Base-by-base conservation (phyloP, 2,113 vertebrate genomes). In the Rafetus swinhoei region DNA sequence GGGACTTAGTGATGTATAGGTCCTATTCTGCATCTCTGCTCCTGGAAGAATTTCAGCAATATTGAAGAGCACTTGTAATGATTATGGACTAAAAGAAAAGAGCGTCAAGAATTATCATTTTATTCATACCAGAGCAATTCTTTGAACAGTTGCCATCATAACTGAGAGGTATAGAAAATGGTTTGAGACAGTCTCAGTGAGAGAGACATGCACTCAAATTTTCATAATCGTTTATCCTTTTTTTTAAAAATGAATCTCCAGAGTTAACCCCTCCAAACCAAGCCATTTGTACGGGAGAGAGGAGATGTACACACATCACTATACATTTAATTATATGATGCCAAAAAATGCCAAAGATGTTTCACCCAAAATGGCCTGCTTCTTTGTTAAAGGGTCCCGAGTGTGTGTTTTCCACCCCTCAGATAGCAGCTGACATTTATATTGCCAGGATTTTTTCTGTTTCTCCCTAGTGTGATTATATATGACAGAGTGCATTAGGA, bases 261-360 rank as follows among this genome's bases (percentile, higher is more conserved):
- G 54, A 62, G 6, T 29, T 24, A 8, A 5, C 0, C 0, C n/a
- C 57, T 27, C 22, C 57, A 35, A 83, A 52, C 10, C 57, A 79
- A 53, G 56, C 52, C 1, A 0, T 9, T 25, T 55, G 39, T 9
- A 35, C 16, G 18, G 32, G 16, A 69, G 15, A 21, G 21, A 50
- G 8, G 4, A 10, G 14, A 6, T 59, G 10, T 0, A 0, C 69
- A 9, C 9, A 7, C 53, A 14, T 0, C 0, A 10, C 29, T 6
- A 29, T 19, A 18, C 24, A 0, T 22, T 4, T 8, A 6, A 6
- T 35, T 32, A 2, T 1, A 13, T n/a, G n/a, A 45, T 57, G 25
- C 69, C 79, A 19, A 35, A 84, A 24, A 0, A 21, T 35, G 18
- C 4, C 9, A 35, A 1, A 4, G 15, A 2, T 18, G 1, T 1